Percentiles rank a stretch among this genome's conserved stretches.
These are phyloP conservation scores for Dicrurus megarhynchus DNA, from an alignment of 2,113 vertebrate species.

Conservation along the genomic window DNA sequence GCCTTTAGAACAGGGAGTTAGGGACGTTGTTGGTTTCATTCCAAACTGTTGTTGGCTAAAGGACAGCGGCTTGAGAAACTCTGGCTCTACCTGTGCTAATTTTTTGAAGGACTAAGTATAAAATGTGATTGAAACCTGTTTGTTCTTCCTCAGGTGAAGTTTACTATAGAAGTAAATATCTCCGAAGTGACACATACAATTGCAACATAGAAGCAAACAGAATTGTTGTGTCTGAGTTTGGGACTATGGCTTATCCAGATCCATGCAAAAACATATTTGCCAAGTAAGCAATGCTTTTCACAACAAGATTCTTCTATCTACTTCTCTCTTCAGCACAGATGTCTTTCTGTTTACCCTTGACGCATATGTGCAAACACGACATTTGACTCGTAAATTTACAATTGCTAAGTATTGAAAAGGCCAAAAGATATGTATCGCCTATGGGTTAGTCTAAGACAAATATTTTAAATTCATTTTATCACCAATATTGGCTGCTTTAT, in stretches of 20 bases:
- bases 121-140: neutral
- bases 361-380: neutral
- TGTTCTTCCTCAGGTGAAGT: constrained; percentile 82
- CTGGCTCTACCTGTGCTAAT: neutral
- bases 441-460: neutral
- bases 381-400: neutral
- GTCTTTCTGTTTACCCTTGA: neutral
- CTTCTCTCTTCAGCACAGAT: neutral
- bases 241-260: constrained; percentile 92
- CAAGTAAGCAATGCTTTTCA: constrained; percentile 76
- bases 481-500: neutral
- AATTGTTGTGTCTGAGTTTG: constrained; percentile 93
- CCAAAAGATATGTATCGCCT: neutral
- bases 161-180: constrained; percentile 89
- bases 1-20: neutral
- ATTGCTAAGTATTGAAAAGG: neutral
- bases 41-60: neutral
- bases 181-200: constrained; percentile 86
- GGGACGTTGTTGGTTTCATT: neutral
- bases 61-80: neutral
- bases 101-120: neutral
- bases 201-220: constrained; percentile 83
- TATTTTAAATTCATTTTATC: neutral
- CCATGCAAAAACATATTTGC: constrained; percentile 94
- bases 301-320: neutral